These are phyloP conservation scores for Hippocampus comes DNA, from an alignment of 2,113 vertebrate genomes.

Conservation along the genomic window DNA sequence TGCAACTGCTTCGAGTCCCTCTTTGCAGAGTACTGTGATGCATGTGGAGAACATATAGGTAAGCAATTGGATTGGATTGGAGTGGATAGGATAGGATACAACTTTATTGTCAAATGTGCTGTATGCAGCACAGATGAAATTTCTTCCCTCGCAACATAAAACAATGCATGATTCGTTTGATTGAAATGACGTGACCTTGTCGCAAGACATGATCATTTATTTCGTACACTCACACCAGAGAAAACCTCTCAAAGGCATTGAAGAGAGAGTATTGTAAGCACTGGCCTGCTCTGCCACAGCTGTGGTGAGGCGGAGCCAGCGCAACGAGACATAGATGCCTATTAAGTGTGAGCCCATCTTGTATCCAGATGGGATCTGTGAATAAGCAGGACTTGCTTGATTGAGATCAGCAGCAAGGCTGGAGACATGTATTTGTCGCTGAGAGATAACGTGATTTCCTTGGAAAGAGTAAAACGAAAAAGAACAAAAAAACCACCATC, in stretches of 20 bases:
- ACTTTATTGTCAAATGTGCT: too few relatives aligned
- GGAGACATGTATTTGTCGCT: conserved; percentile 31
- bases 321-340: conserved; percentile 51
- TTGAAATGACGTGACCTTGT: conserved; percentile 5
- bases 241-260: conserved; percentile 29
- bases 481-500: background rate
- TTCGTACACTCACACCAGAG: conserved; percentile 17
- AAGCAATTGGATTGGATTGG: conserved; percentile 1
- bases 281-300: conserved; percentile 42
- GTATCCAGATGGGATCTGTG: conserved; percentile 56
- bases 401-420: conserved; percentile 27
- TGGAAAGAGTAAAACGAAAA: background rate
- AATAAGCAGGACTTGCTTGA: conserved; percentile 59
- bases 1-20: conserved; percentile 97
- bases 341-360: conserved; percentile 54
- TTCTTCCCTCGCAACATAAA: too few relatives aligned
- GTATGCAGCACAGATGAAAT: too few relatives aligned
- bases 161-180: background rate
- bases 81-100: too few relatives aligned
- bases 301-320: conserved; percentile 51
- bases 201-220: conserved; percentile 23
- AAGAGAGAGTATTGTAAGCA: conserved; percentile 35
- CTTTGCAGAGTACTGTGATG: conserved; percentile 94
- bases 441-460: conserved; percentile 22
- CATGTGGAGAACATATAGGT: conserved; percentile 98